phyloP scores from a whole-genome alignment of 2,113 vertebrate species.

The Thinocorus orbignyianus region DNA sequence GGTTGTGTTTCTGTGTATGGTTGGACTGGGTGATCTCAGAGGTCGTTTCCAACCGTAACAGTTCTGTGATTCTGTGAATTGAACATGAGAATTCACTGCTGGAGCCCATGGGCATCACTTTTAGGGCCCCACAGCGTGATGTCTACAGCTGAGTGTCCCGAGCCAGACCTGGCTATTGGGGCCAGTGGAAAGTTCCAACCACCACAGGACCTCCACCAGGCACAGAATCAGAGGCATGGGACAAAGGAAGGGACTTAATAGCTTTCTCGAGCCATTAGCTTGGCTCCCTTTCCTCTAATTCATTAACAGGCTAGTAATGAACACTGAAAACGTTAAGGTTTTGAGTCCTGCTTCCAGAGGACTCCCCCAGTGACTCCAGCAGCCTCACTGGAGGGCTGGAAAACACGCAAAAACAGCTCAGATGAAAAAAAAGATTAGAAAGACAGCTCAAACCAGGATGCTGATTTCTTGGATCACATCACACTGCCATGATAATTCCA shows the following conservation, averaged over 20 bases:
- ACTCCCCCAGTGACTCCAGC: neutral
- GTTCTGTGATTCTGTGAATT: too few relatives aligned
- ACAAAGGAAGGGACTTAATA: neutral
- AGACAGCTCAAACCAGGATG: slow-evolving; percentile 33
- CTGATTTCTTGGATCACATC: slow-evolving; percentile 63
- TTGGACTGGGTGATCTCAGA: too few relatives aligned
- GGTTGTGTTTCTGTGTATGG: too few relatives aligned
- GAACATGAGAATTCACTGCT: neutral
- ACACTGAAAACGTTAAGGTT: neutral
- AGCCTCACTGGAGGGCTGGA: neutral
- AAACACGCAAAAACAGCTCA: neutral
- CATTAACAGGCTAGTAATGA: neutral
- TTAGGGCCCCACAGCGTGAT: rapidly evolving
- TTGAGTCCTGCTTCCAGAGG: neutral
- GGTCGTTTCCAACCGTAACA: too few relatives aligned
- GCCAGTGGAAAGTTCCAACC: neutral
- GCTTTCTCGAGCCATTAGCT: neutral
- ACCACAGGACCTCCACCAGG: neutral
- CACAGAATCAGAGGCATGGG: neutral
- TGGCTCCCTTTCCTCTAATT: neutral
- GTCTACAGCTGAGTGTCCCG: too few relatives aligned
- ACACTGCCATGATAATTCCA: slow-evolving; percentile 67
- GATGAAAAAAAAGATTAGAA: neutral
- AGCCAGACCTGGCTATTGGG: too few relatives aligned
- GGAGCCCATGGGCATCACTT: neutral